A percentile compares a stretch with the other conserved stretches of the same genome.
Conservation (phyloP, 2,113 vertebrate genomes). For the Mastomys natalensis region DNA sequence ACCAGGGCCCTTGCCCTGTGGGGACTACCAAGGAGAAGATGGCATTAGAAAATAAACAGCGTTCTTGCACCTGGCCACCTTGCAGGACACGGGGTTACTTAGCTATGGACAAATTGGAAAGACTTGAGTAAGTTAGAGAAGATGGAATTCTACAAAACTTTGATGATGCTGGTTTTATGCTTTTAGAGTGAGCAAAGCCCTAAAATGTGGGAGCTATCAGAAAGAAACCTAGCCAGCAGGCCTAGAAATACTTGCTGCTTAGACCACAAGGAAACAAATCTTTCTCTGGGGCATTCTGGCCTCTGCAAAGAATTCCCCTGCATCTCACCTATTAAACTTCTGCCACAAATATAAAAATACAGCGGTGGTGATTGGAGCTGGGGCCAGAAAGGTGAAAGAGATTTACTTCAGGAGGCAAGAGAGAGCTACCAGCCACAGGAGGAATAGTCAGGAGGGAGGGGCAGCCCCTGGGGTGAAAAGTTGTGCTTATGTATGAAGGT, state of each 20-base stretch:
- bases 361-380: constrained; percentile 51
- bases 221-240: neutral
- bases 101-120: neutral
- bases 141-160: neutral
- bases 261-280: constrained; percentile 59
- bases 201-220: neutral
- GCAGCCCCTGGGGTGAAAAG: neutral
- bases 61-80: neutral
- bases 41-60: neutral
- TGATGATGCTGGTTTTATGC: neutral
- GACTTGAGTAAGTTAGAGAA: neutral
- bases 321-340: neutral
- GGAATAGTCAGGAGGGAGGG: constrained; percentile 1
- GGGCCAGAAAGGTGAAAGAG: neutral
- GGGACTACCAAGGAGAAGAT: neutral
- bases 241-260: neutral
- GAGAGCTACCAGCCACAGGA: constrained; percentile 40
- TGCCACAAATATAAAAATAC: constrained; percentile 58
- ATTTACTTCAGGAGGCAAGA: constrained; percentile 53
- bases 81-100: neutral
- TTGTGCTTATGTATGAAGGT: constrained; percentile 21
- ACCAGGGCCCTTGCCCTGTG: neutral
- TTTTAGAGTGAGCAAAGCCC: neutral
- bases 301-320: neutral
- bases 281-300: constrained; percentile 38